Evolutionary conservation across 2,113 vertebrate genomes (phyloP).

Genomic region (Lanius collurio): DNA sequence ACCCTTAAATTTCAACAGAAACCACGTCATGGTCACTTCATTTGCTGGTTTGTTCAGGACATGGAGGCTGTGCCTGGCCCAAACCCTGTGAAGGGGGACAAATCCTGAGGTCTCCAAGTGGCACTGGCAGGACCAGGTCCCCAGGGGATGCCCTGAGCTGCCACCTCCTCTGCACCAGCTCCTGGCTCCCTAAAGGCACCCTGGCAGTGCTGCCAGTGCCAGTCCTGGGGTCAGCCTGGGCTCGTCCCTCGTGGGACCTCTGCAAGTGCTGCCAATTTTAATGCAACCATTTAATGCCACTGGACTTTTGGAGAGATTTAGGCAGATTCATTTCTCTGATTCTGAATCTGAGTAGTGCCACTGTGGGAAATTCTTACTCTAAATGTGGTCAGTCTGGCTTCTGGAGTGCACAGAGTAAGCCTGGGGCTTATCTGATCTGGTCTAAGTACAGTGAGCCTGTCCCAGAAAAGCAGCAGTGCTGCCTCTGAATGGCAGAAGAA

Average conservation of each 20-base stretch:
- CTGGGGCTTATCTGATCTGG: not conserved
- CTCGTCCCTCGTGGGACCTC: not conserved
- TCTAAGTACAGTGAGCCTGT: not conserved
- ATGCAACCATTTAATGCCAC: not conserved
- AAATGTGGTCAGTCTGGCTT: not conserved
- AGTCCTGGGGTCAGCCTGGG: not conserved
- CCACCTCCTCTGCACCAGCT: not conserved
- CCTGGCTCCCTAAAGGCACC: not conserved
- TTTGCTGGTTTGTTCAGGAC: not conserved
- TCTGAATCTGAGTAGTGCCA: not conserved
- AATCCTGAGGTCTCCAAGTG: not conserved
- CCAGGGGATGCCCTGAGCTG: not conserved
- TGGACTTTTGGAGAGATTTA: not conserved
- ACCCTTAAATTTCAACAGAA: not conserved
- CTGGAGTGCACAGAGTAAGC: not conserved
- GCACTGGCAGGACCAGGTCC: not conserved
- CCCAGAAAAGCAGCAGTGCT: not conserved
- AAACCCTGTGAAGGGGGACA: not conserved
- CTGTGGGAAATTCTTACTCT: not conserved
- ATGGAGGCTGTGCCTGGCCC: not conserved
- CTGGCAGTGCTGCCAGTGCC: not conserved
- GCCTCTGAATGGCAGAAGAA: not conserved
- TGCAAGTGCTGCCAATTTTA: not conserved
- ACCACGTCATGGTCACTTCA: fast-evolving
- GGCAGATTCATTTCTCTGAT: not conserved